Evolutionary conservation across 2,113 vertebrate genomes (phyloP).

Genomic region (Corapipo altera): DNA sequence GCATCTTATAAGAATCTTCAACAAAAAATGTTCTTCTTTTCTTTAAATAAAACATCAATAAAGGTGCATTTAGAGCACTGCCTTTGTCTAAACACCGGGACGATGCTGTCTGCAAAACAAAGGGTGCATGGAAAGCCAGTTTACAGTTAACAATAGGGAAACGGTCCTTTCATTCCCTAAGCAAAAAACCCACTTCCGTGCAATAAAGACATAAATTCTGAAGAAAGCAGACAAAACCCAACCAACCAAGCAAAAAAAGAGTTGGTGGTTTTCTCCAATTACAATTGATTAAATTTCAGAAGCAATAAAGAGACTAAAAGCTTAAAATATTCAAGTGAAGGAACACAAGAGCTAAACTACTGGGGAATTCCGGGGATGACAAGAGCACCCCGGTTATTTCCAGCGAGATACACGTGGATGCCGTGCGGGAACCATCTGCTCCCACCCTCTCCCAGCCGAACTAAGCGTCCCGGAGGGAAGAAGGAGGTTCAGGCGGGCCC

Average conservation of each 20-base stretch:
- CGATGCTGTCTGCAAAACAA: not conserved
- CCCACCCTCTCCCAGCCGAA: not conserved
- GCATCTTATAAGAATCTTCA: rapidly evolving
- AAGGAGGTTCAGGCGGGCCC: not conserved
- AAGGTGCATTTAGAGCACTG: not conserved
- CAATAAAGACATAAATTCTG: not conserved
- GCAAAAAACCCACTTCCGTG: not conserved
- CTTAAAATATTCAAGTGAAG: not conserved
- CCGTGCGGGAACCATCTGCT: not conserved
- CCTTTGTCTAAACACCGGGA: not conserved
- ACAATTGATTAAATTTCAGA: rapidly evolving
- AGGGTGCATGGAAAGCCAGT: not conserved
- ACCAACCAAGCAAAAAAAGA: not conserved
- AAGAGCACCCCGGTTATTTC: not conserved
- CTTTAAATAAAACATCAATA: not conserved
- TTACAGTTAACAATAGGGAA: not conserved
- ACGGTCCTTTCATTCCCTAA: not conserved
- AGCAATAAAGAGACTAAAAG: not conserved
- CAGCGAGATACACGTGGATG: not conserved
- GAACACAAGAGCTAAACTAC: not conserved
- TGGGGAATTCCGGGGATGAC: not conserved
- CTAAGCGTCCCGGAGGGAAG: not conserved
- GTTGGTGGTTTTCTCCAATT: rapidly evolving
- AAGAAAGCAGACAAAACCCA: not conserved
- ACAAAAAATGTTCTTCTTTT: not conserved